A percentile compares a stretch with the other conserved stretches of the same genome.
Evolutionary conservation across 2,888 invertebrate species (phyloP).

Genomic region (Chrysina gloriosa): DNA sequence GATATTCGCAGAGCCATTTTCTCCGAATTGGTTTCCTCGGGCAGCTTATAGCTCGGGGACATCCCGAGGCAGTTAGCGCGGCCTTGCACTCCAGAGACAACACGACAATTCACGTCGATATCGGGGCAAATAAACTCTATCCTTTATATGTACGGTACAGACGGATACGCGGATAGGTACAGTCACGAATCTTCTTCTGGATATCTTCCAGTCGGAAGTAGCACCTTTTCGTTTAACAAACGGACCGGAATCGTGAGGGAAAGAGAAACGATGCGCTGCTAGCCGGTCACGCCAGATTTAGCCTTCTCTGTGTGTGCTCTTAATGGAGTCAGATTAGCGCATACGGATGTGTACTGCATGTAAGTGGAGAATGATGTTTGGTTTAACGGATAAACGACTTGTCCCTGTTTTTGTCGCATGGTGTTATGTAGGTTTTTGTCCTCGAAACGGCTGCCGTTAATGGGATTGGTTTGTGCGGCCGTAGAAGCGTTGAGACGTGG

Average conservation of each 20-base stretch:
- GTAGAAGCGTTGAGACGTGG: constrained; percentile 17
- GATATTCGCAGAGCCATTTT: constrained; percentile 54
- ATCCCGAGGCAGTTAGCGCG: constrained; percentile 52
- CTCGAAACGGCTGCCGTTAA: constrained; percentile 39
- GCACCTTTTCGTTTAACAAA: neutral
- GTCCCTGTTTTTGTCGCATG: constrained; percentile 57
- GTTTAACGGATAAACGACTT: constrained; percentile 64
- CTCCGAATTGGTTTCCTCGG: constrained; percentile 54
- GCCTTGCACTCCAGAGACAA: constrained; percentile 53
- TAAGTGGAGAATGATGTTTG: constrained; percentile 67
- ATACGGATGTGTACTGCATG: constrained; percentile 64
- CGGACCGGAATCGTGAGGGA: neutral
- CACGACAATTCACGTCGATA: constrained; percentile 51
- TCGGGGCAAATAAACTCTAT: constrained; percentile 50
- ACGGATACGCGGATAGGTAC: neutral
- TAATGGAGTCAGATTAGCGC: constrained; percentile 65
- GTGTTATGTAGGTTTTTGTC: constrained; percentile 49
- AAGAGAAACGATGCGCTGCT: constrained; percentile 17
- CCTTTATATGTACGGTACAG: constrained; percentile 44
- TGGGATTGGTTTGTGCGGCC: constrained; percentile 39
- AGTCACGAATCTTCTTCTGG: constrained; percentile 9
- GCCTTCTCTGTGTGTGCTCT: constrained; percentile 57
- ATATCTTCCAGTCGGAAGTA: constrained; percentile 3
- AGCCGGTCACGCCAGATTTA: constrained; percentile 49
- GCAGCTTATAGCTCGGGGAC: constrained; percentile 53